Evolutionary conservation across 2,888 invertebrate genomes (phyloP).

Genomic region (Drosophila ezoana): DNA sequence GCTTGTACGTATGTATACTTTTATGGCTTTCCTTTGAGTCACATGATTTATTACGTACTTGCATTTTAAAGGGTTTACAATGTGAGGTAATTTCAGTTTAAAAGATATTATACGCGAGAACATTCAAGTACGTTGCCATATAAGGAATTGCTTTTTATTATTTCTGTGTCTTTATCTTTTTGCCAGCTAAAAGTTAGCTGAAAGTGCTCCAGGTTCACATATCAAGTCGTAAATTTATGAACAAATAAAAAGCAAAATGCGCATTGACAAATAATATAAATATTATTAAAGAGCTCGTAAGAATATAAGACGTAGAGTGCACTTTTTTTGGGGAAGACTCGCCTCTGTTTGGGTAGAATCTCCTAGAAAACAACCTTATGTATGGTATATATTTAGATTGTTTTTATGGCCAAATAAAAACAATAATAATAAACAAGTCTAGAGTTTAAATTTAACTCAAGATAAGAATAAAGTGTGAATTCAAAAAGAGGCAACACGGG

Average conservation of each 20-base stretch:
- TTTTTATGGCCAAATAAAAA: slow-evolving; percentile 15
- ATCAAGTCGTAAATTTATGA: slow-evolving; percentile 16
- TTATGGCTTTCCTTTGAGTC: neutral
- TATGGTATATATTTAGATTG: neutral
- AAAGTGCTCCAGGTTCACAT: slow-evolving; percentile 14
- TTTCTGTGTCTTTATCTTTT: slow-evolving; percentile 10
- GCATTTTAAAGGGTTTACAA: slow-evolving; percentile 3
- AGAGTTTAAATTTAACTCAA: slow-evolving; percentile 10
- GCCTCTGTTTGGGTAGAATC: neutral
- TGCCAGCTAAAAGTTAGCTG: slow-evolving; percentile 12
- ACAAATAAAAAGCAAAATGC: slow-evolving; percentile 22
- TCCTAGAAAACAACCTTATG: neutral
- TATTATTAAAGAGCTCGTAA: neutral
- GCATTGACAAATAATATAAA: slow-evolving; percentile 21
- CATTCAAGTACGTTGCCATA: slow-evolving; percentile 18
- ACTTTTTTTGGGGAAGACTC: neutral
- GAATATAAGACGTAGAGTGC: neutral
- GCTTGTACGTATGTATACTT: neutral
- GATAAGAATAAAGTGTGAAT: slow-evolving; percentile 14
- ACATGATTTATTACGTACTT: slow-evolving; percentile 2
- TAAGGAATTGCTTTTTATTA: slow-evolving; percentile 4
- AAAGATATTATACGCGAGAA: slow-evolving; percentile 5
- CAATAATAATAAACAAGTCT: neutral
- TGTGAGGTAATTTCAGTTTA: slow-evolving; percentile 11
- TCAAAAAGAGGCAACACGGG: too few species aligned